phyloP scores from a whole-genome alignment of 2,888 invertebrate species.

The Aphelenchoides bicaudatus region DNA sequence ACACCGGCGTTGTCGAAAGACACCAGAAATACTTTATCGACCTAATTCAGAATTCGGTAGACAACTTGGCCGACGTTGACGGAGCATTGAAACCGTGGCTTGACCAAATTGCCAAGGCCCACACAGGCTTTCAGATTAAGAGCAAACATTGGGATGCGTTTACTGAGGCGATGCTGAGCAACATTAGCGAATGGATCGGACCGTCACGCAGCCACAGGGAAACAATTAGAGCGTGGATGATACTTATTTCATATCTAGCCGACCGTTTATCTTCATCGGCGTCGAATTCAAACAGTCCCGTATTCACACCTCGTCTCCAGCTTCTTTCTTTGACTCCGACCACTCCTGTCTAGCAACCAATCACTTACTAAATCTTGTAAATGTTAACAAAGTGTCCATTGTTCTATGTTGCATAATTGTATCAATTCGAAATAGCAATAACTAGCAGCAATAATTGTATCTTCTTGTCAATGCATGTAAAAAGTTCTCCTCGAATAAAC shows the following conservation, averaged over 20 bases:
- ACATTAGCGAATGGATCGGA: slow-evolving; percentile 44
- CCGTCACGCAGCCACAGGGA: slow-evolving; percentile 49
- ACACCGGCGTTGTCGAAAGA: slow-evolving; percentile 27
- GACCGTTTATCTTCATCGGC: slow-evolving; percentile 41
- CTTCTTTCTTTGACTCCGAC: slow-evolving; percentile 37
- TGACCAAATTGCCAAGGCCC: slow-evolving; percentile 46
- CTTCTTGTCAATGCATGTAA: too few species aligned
- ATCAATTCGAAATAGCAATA: not conserved
- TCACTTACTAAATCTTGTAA: too few species aligned
- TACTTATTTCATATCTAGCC: slow-evolving; percentile 48
- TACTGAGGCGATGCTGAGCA: slow-evolving; percentile 41
- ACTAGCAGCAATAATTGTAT: not conserved
- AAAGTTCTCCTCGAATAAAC: too few species aligned
- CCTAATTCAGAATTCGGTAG: slow-evolving; percentile 46
- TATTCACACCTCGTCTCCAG: slow-evolving; percentile 45
- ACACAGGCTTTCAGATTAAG: slow-evolving; percentile 47
- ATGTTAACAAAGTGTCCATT: too few species aligned
- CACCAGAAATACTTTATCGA: slow-evolving; percentile 50
- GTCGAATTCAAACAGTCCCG: not conserved
- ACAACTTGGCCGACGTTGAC: slow-evolving; percentile 47
- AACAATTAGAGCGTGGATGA: slow-evolving; percentile 49
- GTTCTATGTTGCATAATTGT: too few species aligned
- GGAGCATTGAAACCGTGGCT: slow-evolving; percentile 46
- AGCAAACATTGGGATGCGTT: slow-evolving; percentile 52
- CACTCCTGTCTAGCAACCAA: slow-evolving; percentile 20